Base-by-base conservation (phyloP, 2,888 invertebrate species). In the Rhingia rostrata region DNA sequence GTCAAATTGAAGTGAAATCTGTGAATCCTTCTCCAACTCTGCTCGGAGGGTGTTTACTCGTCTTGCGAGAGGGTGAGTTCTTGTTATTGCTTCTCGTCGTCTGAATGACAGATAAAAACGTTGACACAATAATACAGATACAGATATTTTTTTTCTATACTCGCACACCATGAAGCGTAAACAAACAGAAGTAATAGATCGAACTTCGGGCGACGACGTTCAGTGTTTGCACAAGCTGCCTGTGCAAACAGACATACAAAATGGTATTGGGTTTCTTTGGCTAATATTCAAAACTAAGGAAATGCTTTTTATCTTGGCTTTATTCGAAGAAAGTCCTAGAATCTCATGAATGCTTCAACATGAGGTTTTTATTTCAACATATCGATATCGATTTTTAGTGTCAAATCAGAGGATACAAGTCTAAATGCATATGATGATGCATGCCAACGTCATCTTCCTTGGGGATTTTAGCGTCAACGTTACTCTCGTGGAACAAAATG, bases 171-270 rank as follows among this genome's bases (percentile, higher is more conserved):
- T 64, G 75, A 45, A 80, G 51, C 80, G 80, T 70, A 75, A 80
- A 80, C 80, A 84, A 80, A 84, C 73, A 83, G 45, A 74, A 84
- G 80, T 74, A 84, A 84, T 74, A 79, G 84, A 75, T 80, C 80
- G 80, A 84, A 80, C 43, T 80, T 61, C 22, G 69, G 53, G 53
- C 79, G 67, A 72, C 72, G 78, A 79, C 74, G 79, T 80, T 80
- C 61, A 22, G 60, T 84, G 84, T 84, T 84, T 84, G 84, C 80
- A 51, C 75, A 84, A 70, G 79, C 84, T 70, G 84, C 84, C 74
- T 80, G 61, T 14, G 47, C 69, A 84, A 84, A 84, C 80, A 35
- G 45, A 22, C 53, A 75, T 74, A 75, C 69, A 74, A 6, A 53
- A 73, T 60, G 53, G 75, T 75, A 75, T 84, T 75, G 70, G 37